Evolutionary conservation across 2,888 invertebrate species (phyloP).

Genomic region (Bugula neritina): DNA sequence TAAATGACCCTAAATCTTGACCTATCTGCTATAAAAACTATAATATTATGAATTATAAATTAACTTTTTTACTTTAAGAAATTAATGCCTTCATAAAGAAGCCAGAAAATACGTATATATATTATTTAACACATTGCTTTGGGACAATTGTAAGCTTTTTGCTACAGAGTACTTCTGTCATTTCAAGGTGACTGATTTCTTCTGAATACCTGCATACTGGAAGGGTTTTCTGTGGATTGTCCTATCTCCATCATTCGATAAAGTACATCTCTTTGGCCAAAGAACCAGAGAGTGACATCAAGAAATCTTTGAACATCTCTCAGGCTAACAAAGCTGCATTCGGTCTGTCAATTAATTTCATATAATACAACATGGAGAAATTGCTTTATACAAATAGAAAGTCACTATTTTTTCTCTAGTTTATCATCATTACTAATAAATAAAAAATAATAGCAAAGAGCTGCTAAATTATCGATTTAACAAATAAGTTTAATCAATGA

Average conservation of each 20-base stretch:
- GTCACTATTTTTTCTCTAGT: neutral
- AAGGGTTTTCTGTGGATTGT: neutral
- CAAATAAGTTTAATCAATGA: no score
- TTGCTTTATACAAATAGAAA: neutral
- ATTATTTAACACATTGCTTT: neutral
- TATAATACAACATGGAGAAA: neutral
- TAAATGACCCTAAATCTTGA: no score
- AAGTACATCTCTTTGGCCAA: neutral
- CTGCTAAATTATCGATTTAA: no score
- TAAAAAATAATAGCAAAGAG: no score
- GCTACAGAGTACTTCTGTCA: neutral
- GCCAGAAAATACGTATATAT: neutral
- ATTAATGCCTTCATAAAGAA: no score
- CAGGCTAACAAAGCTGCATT: neutral
- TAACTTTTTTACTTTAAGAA: no score
- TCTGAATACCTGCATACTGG: no score
- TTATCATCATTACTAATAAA: no score
- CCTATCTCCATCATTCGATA: neutral
- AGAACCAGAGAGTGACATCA: neutral
- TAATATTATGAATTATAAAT: no score
- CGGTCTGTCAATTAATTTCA: neutral
- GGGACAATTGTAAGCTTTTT: neutral
- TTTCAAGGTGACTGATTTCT: neutral
- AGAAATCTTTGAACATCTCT: neutral
- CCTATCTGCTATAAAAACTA: no score